A percentile compares a stretch with the other conserved stretches of the same genome.
phyloP scores from a whole-genome alignment of 2,113 vertebrate species.

The Zosterops borbonicus region DNA sequence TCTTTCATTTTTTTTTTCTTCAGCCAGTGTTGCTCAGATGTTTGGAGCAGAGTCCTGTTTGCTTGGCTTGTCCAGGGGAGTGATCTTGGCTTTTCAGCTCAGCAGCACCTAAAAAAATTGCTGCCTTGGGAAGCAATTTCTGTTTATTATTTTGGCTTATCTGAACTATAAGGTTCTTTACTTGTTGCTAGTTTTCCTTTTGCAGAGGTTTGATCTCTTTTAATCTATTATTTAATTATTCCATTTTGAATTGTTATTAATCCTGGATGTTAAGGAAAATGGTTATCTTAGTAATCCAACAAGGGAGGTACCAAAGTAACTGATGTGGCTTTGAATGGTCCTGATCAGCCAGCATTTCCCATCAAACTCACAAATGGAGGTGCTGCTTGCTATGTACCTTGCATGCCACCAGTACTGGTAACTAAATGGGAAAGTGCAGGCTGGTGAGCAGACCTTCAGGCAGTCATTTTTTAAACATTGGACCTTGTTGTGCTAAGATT shows the following conservation, averaged over 20 bases:
- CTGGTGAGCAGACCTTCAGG: background rate
- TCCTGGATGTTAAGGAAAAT: rapidly evolving
- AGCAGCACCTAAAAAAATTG: background rate
- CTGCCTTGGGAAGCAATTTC: background rate
- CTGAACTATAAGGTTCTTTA: background rate
- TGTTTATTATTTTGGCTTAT: background rate
- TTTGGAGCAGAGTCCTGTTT: background rate
- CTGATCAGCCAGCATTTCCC: background rate
- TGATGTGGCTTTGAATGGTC: background rate
- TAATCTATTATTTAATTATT: background rate
- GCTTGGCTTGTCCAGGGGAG: rapidly evolving
- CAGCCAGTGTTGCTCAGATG: background rate
- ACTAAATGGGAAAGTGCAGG: background rate
- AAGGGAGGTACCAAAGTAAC: background rate
- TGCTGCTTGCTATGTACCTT: background rate
- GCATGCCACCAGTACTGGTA: background rate
- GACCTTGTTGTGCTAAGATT: background rate
- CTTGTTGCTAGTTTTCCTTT: background rate
- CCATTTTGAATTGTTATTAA: background rate
- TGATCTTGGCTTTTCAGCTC: background rate
- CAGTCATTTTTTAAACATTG: background rate
- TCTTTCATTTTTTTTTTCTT: background rate
- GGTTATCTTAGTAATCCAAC: background rate
- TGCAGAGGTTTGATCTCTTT: background rate
- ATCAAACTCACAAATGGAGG: background rate